Percentiles rank a stretch among this genome's conserved stretches.
phyloP scores from a whole-genome alignment of 2,797 vertebrate species.

The Lithobates sylvaticus region DNA sequence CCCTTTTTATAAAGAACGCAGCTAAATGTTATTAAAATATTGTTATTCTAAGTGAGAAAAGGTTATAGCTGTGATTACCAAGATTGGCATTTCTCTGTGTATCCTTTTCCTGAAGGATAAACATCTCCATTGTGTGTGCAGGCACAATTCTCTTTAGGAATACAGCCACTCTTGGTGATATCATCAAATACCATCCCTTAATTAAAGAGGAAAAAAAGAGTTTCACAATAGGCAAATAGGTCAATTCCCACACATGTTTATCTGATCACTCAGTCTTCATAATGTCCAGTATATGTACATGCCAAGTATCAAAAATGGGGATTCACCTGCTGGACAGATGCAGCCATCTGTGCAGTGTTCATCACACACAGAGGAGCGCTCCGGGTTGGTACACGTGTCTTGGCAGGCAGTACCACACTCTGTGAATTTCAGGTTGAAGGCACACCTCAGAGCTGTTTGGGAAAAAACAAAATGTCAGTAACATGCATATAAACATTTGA shows the following conservation, averaged over 20 bases:
- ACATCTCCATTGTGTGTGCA: conserved; percentile 78
- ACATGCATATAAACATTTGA: too few relatives aligned
- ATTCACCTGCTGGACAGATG: conserved; percentile 76
- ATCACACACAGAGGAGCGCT: conserved; percentile 75
- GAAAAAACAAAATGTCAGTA: neutral
- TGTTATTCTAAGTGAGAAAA: conserved; percentile 37
- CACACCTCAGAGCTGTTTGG: conserved; percentile 65
- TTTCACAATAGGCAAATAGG: neutral
- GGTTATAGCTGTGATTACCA: conserved; percentile 68
- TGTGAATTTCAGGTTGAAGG: conserved; percentile 69
- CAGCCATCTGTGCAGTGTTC: conserved; percentile 80
- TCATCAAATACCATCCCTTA: conserved; percentile 86
- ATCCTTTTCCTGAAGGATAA: conserved; percentile 79
- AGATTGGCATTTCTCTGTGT: conserved; percentile 70
- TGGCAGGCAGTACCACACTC: conserved; percentile 78
- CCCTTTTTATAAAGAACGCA: neutral
- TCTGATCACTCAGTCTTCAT: neutral
- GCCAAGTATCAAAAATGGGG: neutral
- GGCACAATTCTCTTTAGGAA: conserved; percentile 76
- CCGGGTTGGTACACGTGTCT: conserved; percentile 77
- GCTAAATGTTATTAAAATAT: neutral
- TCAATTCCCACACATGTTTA: too few relatives aligned
- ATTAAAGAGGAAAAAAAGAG: neutral
- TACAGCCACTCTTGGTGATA: conserved; percentile 77
- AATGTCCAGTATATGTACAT: neutral